These are phyloP conservation scores for Climacteris rufus DNA, from an alignment of 2,113 vertebrate species.

Conservation along the genomic window DNA sequence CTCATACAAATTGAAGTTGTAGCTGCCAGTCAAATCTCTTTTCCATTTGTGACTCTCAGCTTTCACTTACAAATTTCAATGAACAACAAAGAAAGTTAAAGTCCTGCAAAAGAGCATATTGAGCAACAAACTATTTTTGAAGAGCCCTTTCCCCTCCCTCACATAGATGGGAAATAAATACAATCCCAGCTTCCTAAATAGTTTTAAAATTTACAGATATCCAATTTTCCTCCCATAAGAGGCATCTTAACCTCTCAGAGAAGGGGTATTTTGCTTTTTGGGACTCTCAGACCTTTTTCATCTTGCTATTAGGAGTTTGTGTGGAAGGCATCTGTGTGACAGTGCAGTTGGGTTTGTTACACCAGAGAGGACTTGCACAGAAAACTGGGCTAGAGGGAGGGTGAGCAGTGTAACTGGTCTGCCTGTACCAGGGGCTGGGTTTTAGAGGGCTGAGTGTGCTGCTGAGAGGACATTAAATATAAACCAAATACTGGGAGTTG, in stretches of 20 bases:
- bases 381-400: not conserved
- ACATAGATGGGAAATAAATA: not conserved
- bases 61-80: conserved; percentile 13
- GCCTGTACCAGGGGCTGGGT: not conserved
- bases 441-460: not conserved
- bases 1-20: conserved; percentile 17
- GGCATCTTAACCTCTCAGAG: not conserved
- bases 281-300: not conserved
- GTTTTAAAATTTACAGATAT: not conserved
- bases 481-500: not conserved
- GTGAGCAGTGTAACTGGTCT: not conserved
- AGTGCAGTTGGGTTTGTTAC: not conserved
- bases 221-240: not conserved
- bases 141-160: not conserved
- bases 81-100: conserved; percentile 6
- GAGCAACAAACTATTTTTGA: not conserved
- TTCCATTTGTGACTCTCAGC: not conserved
- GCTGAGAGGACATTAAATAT: not conserved
- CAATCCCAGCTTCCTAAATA: not conserved
- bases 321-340: not conserved
- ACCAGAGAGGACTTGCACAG: not conserved
- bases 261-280: not conserved
- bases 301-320: not conserved
- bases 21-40: conserved; percentile 8
- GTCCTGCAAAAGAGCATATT: not conserved